Percentiles rank a stretch among this genome's conserved stretches.
These are phyloP conservation scores for Campodea augens DNA, from an alignment of 1,140 invertebrate genomes.

Conservation along the genomic window DNA sequence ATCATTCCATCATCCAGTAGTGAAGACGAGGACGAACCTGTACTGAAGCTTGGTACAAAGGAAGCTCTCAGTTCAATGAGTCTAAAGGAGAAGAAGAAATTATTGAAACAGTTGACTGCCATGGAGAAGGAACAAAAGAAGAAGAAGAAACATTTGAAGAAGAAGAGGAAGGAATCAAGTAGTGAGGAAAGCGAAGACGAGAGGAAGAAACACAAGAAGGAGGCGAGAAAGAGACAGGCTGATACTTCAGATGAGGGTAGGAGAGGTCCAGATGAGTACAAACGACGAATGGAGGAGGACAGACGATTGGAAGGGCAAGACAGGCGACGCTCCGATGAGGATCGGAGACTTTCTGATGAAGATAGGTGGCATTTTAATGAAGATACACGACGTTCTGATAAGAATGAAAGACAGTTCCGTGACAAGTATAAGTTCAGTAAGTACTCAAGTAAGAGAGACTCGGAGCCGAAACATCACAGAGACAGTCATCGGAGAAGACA, in stretches of 20 bases:
- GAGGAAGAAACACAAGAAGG: slow-evolving; percentile 1
- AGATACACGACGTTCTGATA: not conserved
- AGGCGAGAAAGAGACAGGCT: slow-evolving; percentile 2
- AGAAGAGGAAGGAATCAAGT: slow-evolving; percentile 6
- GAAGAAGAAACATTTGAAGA: slow-evolving; percentile 8
- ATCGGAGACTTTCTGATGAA: not conserved
- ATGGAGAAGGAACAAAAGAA: slow-evolving; percentile 10
- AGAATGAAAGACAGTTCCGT: not conserved
- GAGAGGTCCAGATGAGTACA: not conserved
- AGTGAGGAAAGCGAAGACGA: slow-evolving; percentile 4
- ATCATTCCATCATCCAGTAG: not conserved
- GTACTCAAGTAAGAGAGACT: slow-evolving; percentile 2
- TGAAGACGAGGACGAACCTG: not conserved
- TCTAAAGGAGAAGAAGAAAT: slow-evolving; percentile 6
- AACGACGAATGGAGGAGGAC: slow-evolving; percentile 1
- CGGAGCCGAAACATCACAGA: not conserved
- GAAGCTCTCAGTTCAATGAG: not conserved
- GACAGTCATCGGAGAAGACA: not conserved
- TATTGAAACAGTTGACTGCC: slow-evolving; percentile 12
- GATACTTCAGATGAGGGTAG: slow-evolving; percentile 1
- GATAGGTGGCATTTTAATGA: slow-evolving; percentile 1
- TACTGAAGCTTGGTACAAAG: not conserved
- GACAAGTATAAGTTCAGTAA: slow-evolving; percentile 9
- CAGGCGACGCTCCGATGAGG: slow-evolving; percentile 1
- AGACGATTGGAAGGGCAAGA: not conserved